Percentiles rank a stretch among this genome's conserved stretches.
Evolutionary conservation across 2,888 invertebrate genomes (phyloP).

Genomic region (Gastrophysa polygoni): DNA sequence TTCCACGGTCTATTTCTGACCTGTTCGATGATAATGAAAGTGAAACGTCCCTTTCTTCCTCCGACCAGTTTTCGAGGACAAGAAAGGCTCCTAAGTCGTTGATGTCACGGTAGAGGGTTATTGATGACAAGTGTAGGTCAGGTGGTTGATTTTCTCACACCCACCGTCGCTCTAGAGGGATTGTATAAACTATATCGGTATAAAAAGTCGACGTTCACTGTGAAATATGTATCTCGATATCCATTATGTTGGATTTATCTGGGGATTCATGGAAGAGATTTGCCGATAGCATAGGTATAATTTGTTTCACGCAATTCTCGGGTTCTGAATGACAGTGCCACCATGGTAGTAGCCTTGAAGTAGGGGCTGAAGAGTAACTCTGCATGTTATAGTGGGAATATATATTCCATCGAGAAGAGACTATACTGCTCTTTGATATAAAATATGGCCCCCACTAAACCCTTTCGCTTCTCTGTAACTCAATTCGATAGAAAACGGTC

Average conservation of each 20-base stretch:
- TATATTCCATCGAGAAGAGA: no score
- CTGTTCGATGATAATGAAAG: background rate
- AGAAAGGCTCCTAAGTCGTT: conserved; percentile 49
- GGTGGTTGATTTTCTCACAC: conserved; percentile 52
- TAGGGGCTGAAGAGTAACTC: no score
- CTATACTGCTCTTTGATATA: no score
- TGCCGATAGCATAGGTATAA: conserved; percentile 12
- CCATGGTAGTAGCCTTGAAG: no score
- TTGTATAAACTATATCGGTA: conserved; percentile 26
- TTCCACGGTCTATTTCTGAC: conserved; percentile 1
- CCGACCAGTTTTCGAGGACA: background rate
- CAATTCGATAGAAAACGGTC: no score
- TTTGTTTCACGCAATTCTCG: conserved; percentile 3
- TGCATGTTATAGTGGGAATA: no score
- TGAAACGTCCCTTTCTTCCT: background rate
- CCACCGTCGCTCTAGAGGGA: conserved; percentile 44
- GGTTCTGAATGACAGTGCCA: background rate
- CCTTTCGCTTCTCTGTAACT: no score
- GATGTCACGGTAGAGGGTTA: conserved; percentile 56
- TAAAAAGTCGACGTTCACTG: background rate
- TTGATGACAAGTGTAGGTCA: conserved; percentile 57
- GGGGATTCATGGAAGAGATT: background rate
- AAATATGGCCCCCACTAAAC: no score
- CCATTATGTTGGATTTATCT: background rate
- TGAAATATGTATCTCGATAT: background rate